A percentile compares a stretch with the other conserved stretches of the same genome.
Conservation (phyloP, 2,797 vertebrate species). For the Gobionotothen gibberifrons region DNA sequence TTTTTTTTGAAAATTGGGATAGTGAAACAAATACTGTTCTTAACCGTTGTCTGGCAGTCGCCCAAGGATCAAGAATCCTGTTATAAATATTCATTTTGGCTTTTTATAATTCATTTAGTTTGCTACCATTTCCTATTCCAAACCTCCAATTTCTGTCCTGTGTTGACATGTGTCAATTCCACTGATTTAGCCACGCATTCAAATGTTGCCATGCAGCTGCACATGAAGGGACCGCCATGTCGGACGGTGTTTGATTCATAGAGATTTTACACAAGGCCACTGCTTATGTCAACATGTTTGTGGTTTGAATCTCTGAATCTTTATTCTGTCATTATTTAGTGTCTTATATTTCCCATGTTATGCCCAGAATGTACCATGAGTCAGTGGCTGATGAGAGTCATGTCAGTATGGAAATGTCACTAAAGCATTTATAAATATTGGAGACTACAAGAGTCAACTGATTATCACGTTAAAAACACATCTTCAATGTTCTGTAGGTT, state of each 20-base stretch:
- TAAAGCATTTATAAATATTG: constrained; percentile 1
- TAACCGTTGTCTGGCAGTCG: constrained; percentile 71
- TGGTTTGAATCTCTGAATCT: neutral
- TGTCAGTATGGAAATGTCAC: constrained; percentile 5
- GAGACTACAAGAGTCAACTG: neutral
- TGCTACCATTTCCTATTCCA: constrained; percentile 38
- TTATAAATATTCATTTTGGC: constrained; percentile 76
- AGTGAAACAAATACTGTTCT: constrained; percentile 75
- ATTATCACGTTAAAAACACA: neutral
- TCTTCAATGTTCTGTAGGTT: neutral
- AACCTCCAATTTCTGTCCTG: constrained; percentile 47
- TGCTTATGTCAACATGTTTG: neutral
- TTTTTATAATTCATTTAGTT: constrained; percentile 75
- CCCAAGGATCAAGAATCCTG: constrained; percentile 71
- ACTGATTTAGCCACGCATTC: constrained; percentile 50
- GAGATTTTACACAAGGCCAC: constrained; percentile 22
- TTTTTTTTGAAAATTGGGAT: constrained; percentile 70
- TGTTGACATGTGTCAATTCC: constrained; percentile 68
- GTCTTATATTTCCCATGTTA: neutral
- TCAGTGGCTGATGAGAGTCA: neutral
- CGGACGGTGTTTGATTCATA: constrained; percentile 27
- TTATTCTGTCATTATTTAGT: neutral
- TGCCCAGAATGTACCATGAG: neutral
- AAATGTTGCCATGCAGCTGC: constrained; percentile 33
- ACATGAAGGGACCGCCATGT: constrained; percentile 14